Conservation (phyloP, 2,113 vertebrate genomes). For the Nibea coibor region DNA sequence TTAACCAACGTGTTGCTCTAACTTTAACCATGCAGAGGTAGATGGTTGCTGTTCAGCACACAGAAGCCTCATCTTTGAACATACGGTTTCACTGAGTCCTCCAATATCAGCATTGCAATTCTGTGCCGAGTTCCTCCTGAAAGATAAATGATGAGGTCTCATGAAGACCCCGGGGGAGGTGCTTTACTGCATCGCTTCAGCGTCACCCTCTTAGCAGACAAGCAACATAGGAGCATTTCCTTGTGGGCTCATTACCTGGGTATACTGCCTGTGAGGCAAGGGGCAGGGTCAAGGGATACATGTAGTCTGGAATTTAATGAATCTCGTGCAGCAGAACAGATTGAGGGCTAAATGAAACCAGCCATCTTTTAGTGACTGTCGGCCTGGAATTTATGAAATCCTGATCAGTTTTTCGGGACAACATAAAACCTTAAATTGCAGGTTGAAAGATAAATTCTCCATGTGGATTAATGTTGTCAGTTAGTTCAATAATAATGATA, state of each 20-base stretch:
- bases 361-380: background rate
- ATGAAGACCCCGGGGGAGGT: background rate
- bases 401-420: background rate
- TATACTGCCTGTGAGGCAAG: background rate
- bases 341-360: background rate
- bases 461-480: background rate
- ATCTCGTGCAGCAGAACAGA: background rate
- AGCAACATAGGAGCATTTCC: conserved; percentile 1
- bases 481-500: background rate
- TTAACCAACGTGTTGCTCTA: background rate
- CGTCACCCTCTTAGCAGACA: background rate
- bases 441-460: background rate
- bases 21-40: background rate
- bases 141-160: conserved; percentile 28
- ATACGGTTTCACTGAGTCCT: background rate
- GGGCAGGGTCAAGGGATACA: background rate
- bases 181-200: background rate
- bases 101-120: background rate
- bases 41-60: background rate
- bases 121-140: background rate
- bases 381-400: too few relatives aligned
- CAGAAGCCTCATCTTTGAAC: background rate
- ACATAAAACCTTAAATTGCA: background rate
- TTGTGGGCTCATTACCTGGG: conserved; percentile 5
- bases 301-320: background rate